Conservation (phyloP, 2,113 vertebrate species). For the Edolisoma coerulescens region DNA sequence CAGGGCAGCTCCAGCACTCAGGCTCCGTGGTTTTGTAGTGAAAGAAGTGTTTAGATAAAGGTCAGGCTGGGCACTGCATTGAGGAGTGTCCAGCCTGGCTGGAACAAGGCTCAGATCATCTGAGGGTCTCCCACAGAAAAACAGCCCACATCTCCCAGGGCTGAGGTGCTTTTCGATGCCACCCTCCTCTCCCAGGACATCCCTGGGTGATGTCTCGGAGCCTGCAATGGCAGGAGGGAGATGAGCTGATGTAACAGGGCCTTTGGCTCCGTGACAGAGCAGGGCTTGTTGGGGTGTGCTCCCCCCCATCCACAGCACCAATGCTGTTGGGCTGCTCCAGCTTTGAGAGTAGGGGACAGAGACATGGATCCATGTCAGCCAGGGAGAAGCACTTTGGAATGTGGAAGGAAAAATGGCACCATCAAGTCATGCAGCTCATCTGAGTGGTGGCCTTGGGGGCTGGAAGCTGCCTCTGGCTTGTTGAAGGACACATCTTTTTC, state of each 20-base stretch:
- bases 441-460: neutral
- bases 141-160: neutral
- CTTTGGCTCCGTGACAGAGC: neutral
- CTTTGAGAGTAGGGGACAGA: neutral
- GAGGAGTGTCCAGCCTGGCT: neutral
- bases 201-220: neutral
- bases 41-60: neutral
- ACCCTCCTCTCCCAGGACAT: neutral
- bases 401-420: neutral
- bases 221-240: neutral
- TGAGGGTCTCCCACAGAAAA: neutral
- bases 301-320: neutral
- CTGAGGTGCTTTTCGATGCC: neutral
- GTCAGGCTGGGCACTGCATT: neutral
- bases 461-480: neutral
- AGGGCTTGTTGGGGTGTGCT: neutral
- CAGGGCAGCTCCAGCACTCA: neutral
- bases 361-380: neutral
- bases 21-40: neutral
- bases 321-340: neutral
- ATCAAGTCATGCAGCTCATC: accelerated
- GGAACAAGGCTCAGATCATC: neutral
- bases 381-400: neutral
- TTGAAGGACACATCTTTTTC: neutral
- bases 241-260: neutral